These are phyloP conservation scores for Hormaphis cornu DNA, from an alignment of 1,140 invertebrate species.

Conservation along the genomic window DNA sequence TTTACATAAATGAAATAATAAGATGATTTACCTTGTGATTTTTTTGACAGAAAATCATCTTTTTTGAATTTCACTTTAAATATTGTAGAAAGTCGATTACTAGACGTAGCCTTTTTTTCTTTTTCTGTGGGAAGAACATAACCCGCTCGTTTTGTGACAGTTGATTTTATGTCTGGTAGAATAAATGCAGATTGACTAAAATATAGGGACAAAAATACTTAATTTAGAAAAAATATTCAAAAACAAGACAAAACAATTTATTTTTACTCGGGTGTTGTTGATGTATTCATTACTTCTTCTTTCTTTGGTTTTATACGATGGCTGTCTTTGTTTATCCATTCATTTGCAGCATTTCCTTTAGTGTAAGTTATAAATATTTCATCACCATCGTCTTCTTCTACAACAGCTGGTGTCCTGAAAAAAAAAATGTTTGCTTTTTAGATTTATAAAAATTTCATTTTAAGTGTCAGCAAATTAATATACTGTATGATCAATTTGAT, in stretches of 20 bases:
- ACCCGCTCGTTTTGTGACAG: too few relatives aligned
- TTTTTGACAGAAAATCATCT: slow-evolving; percentile 11
- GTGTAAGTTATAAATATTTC: slow-evolving; percentile 17
- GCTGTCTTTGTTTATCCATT: slow-evolving; percentile 29
- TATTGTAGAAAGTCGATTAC: not conserved
- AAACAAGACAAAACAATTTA: not conserved
- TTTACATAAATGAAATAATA: not conserved
- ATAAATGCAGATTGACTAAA: not conserved
- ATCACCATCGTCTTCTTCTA: slow-evolving; percentile 20
- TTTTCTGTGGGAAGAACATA: not conserved
- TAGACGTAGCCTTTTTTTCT: slow-evolving; percentile 6
- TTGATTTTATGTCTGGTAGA: not conserved
- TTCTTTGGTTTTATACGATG: not conserved
- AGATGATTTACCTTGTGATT: not conserved
- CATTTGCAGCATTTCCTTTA: not conserved
- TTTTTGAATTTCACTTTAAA: slow-evolving; percentile 25
- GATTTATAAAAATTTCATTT: too few relatives aligned
- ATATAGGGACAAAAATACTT: not conserved
- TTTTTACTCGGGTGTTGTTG: not conserved
- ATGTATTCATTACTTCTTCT: not conserved
- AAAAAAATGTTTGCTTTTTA: too few relatives aligned
- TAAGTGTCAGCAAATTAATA: too few relatives aligned
- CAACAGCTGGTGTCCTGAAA: not conserved
- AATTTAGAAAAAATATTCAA: not conserved
- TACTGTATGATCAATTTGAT: too few relatives aligned